phyloP scores from a whole-genome alignment of 2,888 invertebrate genomes.

The Scotopteryx bipunctaria region DNA sequence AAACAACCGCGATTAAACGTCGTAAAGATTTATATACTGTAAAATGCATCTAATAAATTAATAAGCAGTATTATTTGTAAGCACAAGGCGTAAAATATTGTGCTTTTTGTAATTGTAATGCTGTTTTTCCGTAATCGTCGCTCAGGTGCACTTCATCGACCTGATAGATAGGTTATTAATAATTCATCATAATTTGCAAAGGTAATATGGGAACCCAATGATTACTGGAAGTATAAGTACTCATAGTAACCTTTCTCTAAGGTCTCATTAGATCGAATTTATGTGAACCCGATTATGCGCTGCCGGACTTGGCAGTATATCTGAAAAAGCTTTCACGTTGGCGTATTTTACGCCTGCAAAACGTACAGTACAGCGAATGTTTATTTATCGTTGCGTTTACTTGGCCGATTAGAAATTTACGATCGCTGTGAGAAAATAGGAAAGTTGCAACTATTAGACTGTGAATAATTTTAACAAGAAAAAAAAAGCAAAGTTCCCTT shows the following conservation, averaged over 20 bases:
- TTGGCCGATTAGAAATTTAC: conserved; percentile 54
- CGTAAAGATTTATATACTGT: conserved; percentile 23
- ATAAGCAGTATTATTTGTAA: conserved; percentile 37
- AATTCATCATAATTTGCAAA: conserved; percentile 67
- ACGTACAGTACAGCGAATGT: conserved; percentile 41
- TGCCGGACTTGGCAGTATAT: conserved; percentile 42
- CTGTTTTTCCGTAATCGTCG: conserved; percentile 49
- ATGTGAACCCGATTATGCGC: conserved; percentile 48
- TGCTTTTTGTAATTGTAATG: conserved; percentile 48
- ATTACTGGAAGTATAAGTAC: conserved; percentile 39
- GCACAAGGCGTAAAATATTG: conserved; percentile 55
- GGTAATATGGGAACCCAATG: conserved; percentile 67
- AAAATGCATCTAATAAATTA: conserved; percentile 45
- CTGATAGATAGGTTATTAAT: conserved; percentile 56
- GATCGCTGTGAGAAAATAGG: conserved; percentile 59
- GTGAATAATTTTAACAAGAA: conserved; percentile 65
- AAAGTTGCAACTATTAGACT: conserved; percentile 71
- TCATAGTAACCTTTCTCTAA: conserved; percentile 62
- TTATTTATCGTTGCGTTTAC: conserved; percentile 51
- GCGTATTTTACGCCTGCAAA: conserved; percentile 44
- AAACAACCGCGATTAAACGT: conserved; percentile 12
- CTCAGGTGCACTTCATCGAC: conserved; percentile 55
- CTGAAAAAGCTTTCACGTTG: conserved; percentile 45
- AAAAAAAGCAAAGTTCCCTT: conserved; percentile 51
- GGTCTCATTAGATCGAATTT: conserved; percentile 64